Evolutionary conservation across 2,797 vertebrate genomes (phyloP), one percentile per base, ranked within the genome.

Genomic region (Carcharodon carcharias): DNA sequence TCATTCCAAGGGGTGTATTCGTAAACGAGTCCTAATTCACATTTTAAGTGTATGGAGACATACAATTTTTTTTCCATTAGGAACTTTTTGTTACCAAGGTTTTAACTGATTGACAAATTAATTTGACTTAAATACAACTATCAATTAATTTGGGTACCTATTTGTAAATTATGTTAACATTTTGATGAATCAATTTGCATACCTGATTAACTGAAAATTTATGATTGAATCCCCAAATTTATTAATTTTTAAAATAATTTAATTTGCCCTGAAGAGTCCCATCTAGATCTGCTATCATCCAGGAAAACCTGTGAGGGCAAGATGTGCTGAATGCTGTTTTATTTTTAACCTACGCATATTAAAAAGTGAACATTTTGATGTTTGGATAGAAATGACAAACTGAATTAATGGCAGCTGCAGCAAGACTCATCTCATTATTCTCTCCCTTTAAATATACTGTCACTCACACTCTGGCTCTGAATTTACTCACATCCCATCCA

Each of bases 281-380:
- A 61, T 9, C 21, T 18, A 16, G 35, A 92, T n/a, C 56, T 8
- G 21, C 45, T 50, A 50, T 26, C 40, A 85, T 7, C 18, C 8
- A 85, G 45, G 0, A 23, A 50, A 40, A 50, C 40, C 21, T 23
- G 82, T 50, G 58, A 92, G 12, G 16, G 35, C 8, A 40, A 35
- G 35, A 92, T 92, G 65, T 61, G 89, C 61, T 92, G n/a, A 92
- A 92, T 35, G 16, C 58, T 65, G 5, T 63, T 91, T 40, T 21
- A 1, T 92, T 92, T 63, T 35, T 92, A 35, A 40, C 35, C 35
- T 16, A 58, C 14, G 16, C 58, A 92, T 0, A n/a, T 65, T 65
- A 92, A 92, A n/a, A 89, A 58, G 31, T 92, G 89, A 92, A 40
- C 35, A 26, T 92, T 92, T 92, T 18, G 18, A 61, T 92, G 89